Evolutionary conservation across 2,888 invertebrate species (phyloP), one percentile per base, ranked within the genome.

Genomic region (Diplolepis rosae): DNA sequence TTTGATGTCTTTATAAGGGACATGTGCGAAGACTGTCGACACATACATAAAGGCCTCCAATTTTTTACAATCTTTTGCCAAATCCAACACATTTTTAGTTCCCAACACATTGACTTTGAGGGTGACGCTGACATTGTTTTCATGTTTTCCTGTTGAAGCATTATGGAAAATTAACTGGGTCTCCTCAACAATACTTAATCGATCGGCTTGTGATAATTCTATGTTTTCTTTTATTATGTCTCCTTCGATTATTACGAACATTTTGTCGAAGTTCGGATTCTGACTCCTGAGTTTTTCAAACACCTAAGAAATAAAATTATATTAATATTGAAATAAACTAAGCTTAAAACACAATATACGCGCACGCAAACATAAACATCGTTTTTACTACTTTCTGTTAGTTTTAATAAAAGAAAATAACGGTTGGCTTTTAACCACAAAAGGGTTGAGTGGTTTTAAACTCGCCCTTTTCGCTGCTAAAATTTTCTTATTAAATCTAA

Each of bases 151-250:
- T 5, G 76, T 65, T 7, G 80, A 76, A 0, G 79, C 83, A 39
- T 80, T 83, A 69, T 85, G 84, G 68, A 83, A 80, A n/a, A 85
- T 82, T 6, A 85, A 56, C 27, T 81, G 72, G 0, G 75, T 74
- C 52, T 83, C 79, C 6, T 78, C 69, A 1, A 66, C 18, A 1
- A 86, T 22, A 5, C 13, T 54, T 9, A 70, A 54, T 52, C 75
- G 73, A 42, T 81, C 74, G 32, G 79, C 77, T 0, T 77, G 69
- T 1, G 76, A 77, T 2, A 86, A 68, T 5, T 77, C 82, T 1
- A 85, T 65, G n/a, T 76, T 68, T 6, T 77, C 67, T 15, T 69
- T 6, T 7, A 2, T 35, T 4, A 84, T 67, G 45, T 86, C 81
- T 4, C 84, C 84, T 4, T 77, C 68, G 0, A 85, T 48, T 0